phyloP scores from a whole-genome alignment of 2,113 vertebrate species.

The Pogonocichla stellata region DNA sequence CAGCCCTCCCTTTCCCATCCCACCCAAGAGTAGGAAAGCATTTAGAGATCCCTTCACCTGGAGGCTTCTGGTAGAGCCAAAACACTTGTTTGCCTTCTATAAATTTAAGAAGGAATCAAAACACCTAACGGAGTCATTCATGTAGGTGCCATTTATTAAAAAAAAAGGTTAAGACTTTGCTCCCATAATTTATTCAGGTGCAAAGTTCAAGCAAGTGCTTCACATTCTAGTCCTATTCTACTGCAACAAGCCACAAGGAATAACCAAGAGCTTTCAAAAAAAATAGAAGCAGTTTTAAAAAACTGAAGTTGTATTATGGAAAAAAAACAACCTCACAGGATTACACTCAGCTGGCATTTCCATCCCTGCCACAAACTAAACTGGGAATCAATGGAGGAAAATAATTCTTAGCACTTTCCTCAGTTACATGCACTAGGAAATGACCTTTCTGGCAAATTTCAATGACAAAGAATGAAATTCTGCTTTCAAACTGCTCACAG shows the following conservation, averaged over 20 bases:
- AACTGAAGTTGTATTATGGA: background rate
- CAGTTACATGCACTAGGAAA: background rate
- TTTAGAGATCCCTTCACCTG: background rate
- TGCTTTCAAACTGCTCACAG: background rate
- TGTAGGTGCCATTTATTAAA: fast-evolving
- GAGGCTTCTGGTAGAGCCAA: background rate
- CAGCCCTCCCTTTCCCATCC: background rate
- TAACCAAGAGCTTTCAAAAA: background rate
- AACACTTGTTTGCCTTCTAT: background rate
- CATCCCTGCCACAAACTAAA: background rate
- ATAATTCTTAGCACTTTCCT: background rate
- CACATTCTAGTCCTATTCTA: background rate
- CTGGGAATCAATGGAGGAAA: background rate
- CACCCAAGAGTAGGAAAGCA: fast-evolving
- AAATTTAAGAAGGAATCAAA: background rate
- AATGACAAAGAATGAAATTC: background rate
- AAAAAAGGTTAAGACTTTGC: background rate
- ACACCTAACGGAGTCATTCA: background rate
- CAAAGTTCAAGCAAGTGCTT: background rate
- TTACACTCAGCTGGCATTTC: background rate
- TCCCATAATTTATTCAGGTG: background rate
- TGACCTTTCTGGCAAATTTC: background rate
- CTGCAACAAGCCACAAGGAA: background rate
- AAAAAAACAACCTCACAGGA: background rate
- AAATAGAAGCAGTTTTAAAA: background rate